Evolutionary conservation across 2,888 invertebrate species (phyloP).

Genomic region (Melanostoma scalare): DNA sequence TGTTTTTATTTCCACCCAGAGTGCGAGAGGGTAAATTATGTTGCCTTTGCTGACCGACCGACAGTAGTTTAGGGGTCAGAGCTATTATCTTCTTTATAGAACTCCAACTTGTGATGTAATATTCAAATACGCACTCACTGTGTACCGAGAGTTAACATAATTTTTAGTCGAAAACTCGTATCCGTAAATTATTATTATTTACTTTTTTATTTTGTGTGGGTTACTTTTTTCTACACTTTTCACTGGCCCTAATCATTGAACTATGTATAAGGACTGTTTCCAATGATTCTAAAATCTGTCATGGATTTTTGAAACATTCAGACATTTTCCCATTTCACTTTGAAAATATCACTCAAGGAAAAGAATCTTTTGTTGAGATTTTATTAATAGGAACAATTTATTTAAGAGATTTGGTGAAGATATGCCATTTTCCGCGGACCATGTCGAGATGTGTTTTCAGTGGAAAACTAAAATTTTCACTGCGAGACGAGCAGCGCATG

Average conservation of each 20-base stretch:
- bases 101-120: slow-evolving; percentile 62
- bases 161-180: slow-evolving; percentile 40
- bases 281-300: slow-evolving; percentile 50
- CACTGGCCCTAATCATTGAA: slow-evolving; percentile 25
- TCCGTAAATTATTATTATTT: slow-evolving; percentile 30
- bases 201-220: slow-evolving; percentile 21
- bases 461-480: slow-evolving; percentile 71
- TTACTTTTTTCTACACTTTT: slow-evolving; percentile 43
- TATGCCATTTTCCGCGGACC: slow-evolving; percentile 58
- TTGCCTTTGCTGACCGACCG: slow-evolving; percentile 1
- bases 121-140: slow-evolving; percentile 57
- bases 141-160: slow-evolving; percentile 56
- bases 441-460: slow-evolving; percentile 69
- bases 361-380: slow-evolving; percentile 21
- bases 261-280: slow-evolving; percentile 34
- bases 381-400: slow-evolving; percentile 35
- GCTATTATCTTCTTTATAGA: slow-evolving; percentile 24
- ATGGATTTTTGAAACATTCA: slow-evolving; percentile 36
- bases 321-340: slow-evolving; percentile 58
- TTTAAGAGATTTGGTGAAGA: slow-evolving; percentile 34
- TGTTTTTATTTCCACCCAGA: slow-evolving; percentile 12
- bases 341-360: slow-evolving; percentile 5
- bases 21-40: neutral
- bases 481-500: slow-evolving; percentile 76
- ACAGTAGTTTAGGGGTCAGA: slow-evolving; percentile 18